Evolutionary conservation across 2,888 invertebrate genomes (phyloP).

Genomic region (Noctua comes): DNA sequence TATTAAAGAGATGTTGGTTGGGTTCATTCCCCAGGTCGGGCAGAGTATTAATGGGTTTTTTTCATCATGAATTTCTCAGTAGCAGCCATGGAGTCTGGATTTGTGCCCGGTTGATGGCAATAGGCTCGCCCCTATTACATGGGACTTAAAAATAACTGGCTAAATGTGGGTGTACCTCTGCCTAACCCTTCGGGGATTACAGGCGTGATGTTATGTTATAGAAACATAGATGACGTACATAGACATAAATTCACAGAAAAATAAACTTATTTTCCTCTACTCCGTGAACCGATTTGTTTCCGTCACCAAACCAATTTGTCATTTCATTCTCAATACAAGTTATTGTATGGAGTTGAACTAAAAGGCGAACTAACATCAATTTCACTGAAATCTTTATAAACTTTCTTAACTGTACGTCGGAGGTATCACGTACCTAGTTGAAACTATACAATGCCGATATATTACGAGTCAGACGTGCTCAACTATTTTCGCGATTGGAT

Average conservation of each 20-base stretch:
- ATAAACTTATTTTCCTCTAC: not conserved
- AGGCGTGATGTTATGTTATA: no score
- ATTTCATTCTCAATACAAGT: conserved; percentile 55
- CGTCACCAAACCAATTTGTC: conserved; percentile 47
- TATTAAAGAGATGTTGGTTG: not conserved
- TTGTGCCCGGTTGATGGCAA: no score
- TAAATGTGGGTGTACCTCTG: no score
- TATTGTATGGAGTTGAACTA: conserved; percentile 50
- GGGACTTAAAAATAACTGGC: no score
- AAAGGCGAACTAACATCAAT: conserved; percentile 58
- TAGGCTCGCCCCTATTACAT: no score
- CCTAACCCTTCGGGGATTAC: no score
- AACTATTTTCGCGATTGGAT: conserved; percentile 38
- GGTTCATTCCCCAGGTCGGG: no score
- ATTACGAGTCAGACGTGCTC: conserved; percentile 52
- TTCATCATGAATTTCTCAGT: no score
- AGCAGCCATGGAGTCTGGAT: no score
- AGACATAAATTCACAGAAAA: not conserved
- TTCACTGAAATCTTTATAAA: conserved; percentile 60
- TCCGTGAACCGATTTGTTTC: conserved; percentile 34
- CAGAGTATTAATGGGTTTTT: no score
- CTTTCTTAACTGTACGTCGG: conserved; percentile 46
- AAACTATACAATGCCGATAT: conserved; percentile 54
- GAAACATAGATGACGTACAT: not conserved
- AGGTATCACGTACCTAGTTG: conserved; percentile 43